A percentile compares a stretch with the other conserved stretches of the same genome.
Evolutionary conservation across 2,797 vertebrate genomes (phyloP).

Genomic region (Poeciliopsis paucimaculata): DNA sequence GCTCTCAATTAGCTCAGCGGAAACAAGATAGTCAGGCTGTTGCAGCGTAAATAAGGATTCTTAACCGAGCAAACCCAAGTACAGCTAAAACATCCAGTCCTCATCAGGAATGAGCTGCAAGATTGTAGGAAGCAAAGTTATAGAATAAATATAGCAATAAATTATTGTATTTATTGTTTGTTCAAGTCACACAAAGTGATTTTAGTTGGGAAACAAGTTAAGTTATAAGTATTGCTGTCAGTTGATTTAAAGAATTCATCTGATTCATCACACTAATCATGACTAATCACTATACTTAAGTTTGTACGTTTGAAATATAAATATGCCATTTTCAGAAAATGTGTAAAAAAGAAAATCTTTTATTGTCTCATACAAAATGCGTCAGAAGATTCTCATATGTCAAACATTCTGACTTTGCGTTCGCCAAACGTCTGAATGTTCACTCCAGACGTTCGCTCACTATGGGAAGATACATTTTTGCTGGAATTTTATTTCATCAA

Average conservation of each 20-base stretch:
- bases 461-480: too few species aligned
- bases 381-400: too few species aligned
- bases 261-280: background rate
- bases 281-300: too few species aligned
- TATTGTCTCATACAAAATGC: too few species aligned
- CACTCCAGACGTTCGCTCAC: too few species aligned
- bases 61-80: slow-evolving; percentile 19
- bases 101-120: background rate
- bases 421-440: too few species aligned
- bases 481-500: too few species aligned
- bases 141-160: background rate
- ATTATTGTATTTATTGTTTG: background rate
- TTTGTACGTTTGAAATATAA: too few species aligned
- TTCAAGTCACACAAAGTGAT: background rate
- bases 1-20: slow-evolving; percentile 58
- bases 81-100: slow-evolving; percentile 1
- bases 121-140: background rate
- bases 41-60: slow-evolving; percentile 31
- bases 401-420: too few species aligned
- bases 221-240: background rate
- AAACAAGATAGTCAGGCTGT: slow-evolving; percentile 39
- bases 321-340: too few species aligned
- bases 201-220: background rate
- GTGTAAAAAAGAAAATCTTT: too few species aligned
- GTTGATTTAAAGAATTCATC: background rate